Conservation (phyloP, 2,113 vertebrate species). For the Myotis yumanensis region DNA sequence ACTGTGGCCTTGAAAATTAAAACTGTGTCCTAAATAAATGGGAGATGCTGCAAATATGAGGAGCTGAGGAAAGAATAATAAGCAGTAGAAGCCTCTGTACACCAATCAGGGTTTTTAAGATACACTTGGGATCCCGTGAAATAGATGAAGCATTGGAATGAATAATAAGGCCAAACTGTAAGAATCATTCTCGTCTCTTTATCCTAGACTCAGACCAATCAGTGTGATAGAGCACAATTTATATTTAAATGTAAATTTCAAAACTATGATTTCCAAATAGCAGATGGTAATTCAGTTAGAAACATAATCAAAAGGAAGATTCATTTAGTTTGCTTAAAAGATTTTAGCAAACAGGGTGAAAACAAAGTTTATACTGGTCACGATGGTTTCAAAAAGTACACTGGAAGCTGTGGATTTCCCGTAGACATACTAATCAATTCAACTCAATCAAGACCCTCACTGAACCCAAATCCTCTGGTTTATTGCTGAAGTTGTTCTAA, state of each 20-base stretch:
- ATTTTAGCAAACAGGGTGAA: conserved; percentile 52
- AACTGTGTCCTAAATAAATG: conserved; percentile 56
- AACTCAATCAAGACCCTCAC: background rate
- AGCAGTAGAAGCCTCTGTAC: conserved; percentile 23
- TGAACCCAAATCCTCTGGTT: conserved; percentile 4
- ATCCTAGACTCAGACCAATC: conserved; percentile 47
- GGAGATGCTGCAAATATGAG: conserved; percentile 49
- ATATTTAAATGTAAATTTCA: conserved; percentile 70
- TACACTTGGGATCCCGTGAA: conserved; percentile 50
- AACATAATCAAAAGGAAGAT: conserved; percentile 56
- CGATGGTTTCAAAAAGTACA: conserved; percentile 10
- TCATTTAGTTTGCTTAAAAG: conserved; percentile 32
- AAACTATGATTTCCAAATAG: conserved; percentile 62
- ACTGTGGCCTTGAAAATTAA: conserved; percentile 63
- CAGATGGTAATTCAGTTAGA: conserved; percentile 61
- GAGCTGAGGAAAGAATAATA: conserved; percentile 42
- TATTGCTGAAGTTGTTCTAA: background rate
- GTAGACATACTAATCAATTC: background rate
- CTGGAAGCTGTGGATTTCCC: background rate
- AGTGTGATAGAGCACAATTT: conserved; percentile 39
- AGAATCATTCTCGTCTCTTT: conserved; percentile 60
- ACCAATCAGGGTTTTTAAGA: conserved; percentile 53
- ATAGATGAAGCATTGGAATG: conserved; percentile 51
- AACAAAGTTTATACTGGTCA: conserved; percentile 13
- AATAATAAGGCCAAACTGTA: conserved; percentile 57